phyloP scores from a whole-genome alignment of 2,888 invertebrate genomes.

The Pachliopta kotzebuea region DNA sequence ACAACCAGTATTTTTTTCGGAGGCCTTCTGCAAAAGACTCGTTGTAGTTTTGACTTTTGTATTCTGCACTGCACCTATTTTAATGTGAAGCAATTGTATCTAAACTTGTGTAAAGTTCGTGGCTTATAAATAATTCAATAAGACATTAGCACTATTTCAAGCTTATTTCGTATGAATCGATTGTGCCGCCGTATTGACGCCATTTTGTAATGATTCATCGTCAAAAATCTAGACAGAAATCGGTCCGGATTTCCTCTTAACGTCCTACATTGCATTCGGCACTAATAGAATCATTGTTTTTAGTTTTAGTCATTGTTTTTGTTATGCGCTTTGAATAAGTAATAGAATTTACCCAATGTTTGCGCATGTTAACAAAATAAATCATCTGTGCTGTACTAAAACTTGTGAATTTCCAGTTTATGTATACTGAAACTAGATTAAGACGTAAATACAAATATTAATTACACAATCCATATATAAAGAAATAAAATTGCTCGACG shows the following conservation, averaged over 20 bases:
- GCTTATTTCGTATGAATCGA: conserved; percentile 4
- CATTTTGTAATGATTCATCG: conserved; percentile 17
- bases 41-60: too few species aligned
- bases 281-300: conserved; percentile 18
- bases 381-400: neutral
- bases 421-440: too few species aligned
- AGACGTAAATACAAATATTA: too few species aligned
- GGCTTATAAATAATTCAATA: conserved; percentile 14
- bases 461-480: too few species aligned
- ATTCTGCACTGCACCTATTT: too few species aligned
- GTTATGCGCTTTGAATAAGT: conserved; percentile 6
- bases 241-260: conserved; percentile 19
- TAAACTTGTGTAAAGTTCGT: too few species aligned
- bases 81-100: too few species aligned
- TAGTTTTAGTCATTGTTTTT: conserved; percentile 13
- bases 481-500: too few species aligned
- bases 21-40: too few species aligned
- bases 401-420: too few species aligned
- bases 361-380: neutral
- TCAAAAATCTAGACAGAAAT: conserved; percentile 14
- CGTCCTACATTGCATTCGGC: conserved; percentile 13
- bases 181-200: neutral
- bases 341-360: conserved; percentile 13
- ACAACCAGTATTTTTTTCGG: too few species aligned
- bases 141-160: neutral